phyloP scores from a whole-genome alignment of 2,888 invertebrate species.

The Lutraria lutraria region DNA sequence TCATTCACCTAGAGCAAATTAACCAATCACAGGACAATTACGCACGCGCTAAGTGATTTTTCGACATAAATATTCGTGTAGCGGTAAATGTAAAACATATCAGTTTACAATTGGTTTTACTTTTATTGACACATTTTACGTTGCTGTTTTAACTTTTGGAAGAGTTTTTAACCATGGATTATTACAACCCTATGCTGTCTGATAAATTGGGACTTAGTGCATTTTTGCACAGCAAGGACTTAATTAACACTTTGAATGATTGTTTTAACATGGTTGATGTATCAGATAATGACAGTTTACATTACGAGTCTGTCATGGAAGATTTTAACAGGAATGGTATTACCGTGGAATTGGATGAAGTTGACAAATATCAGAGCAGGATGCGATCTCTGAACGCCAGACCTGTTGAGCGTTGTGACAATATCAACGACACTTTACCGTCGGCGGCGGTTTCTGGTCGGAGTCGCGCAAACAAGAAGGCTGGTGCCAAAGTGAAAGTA shows the following conservation, averaged over 20 bases:
- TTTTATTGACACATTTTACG: not conserved
- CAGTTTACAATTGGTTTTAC: not conserved
- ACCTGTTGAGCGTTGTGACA: not conserved
- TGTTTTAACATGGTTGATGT: not conserved
- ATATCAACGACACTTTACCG: not conserved
- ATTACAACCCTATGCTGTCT: not conserved
- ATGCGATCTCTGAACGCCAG: slow-evolving; percentile 27
- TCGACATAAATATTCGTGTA: not conserved
- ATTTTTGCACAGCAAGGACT: slow-evolving; percentile 16
- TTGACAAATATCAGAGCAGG: slow-evolving; percentile 70
- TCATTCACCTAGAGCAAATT: slow-evolving; percentile 20
- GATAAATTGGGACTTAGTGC: slow-evolving; percentile 10
- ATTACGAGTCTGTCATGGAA: slow-evolving; percentile 25
- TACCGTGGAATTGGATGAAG: slow-evolving; percentile 73
- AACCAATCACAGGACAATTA: slow-evolving; percentile 22
- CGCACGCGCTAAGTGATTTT: slow-evolving; percentile 15
- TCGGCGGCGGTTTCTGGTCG: not conserved
- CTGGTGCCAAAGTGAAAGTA: slow-evolving; percentile 35
- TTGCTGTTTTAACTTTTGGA: not conserved
- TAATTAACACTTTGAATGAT: not conserved
- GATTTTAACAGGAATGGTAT: slow-evolving; percentile 73
- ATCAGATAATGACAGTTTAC: not conserved
- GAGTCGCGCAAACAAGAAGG: not conserved
- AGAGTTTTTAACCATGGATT: slow-evolving; percentile 13
- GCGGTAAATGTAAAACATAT: not conserved